phyloP scores from a whole-genome alignment of 2,888 invertebrate genomes.

The Pyrocoelia pectoralis region DNA sequence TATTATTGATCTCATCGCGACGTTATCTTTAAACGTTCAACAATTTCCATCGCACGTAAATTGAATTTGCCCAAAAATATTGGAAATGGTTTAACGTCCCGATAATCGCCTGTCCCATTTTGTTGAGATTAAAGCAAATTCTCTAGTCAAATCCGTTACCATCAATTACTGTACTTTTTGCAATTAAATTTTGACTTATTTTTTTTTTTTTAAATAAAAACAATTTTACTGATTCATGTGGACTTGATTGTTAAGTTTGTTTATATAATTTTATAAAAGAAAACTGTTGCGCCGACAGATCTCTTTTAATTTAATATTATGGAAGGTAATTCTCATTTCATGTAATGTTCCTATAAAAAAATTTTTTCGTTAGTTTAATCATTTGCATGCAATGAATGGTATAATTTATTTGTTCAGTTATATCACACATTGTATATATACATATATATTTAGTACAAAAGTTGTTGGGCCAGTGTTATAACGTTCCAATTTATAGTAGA shows the following conservation, averaged over 20 bases:
- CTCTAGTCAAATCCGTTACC: not conserved
- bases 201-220: no score
- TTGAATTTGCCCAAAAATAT: no score
- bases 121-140: no score
- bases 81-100: no score
- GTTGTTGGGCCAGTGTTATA: conserved; percentile 33
- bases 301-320: conserved; percentile 7
- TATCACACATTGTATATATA: conserved; percentile 10
- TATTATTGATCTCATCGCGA: no score
- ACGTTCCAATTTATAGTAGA: conserved; percentile 25
- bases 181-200: not conserved
- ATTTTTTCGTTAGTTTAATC: conserved; percentile 11
- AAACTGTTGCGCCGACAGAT: conserved; percentile 10
- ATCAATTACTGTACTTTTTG: not conserved
- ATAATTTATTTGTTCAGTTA: conserved; percentile 24
- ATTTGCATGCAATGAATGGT: conserved; percentile 8
- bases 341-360: conserved; percentile 25
- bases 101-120: no score
- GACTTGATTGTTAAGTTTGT: conserved; percentile 27
- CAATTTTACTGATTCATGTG: conserved; percentile 5
- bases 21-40: no score
- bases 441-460: conserved; percentile 24
- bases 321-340: conserved; percentile 29
- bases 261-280: conserved; percentile 27
- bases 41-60: no score